A percentile compares a stretch with the other conserved stretches of the same genome.
Conservation (phyloP, 2,113 vertebrate species). For the Xiphorhynchus elegans region DNA sequence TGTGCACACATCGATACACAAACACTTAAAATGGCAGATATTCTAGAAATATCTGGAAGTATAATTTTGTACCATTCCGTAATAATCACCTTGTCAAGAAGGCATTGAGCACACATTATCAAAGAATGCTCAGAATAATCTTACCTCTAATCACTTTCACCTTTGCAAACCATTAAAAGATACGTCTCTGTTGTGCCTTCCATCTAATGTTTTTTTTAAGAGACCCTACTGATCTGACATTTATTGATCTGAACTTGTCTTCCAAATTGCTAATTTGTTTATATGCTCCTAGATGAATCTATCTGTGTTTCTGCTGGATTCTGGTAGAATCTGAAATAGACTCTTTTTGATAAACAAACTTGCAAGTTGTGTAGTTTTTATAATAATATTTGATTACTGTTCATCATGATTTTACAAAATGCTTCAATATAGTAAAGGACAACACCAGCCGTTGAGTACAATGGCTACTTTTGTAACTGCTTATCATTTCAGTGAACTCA, state of each 20-base stretch:
- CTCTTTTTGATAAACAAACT: not conserved
- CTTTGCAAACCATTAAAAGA: not conserved
- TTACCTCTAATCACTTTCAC: conserved; percentile 12
- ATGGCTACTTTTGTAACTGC: not conserved
- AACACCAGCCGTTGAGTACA: not conserved
- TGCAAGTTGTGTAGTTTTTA: not conserved
- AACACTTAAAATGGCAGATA: not conserved
- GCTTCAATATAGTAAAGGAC: not conserved
- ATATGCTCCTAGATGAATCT: not conserved
- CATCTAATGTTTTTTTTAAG: not conserved
- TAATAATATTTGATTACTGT: not conserved
- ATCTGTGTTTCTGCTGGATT: not conserved
- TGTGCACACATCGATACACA: not conserved
- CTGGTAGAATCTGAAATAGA: not conserved
- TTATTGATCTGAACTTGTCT: conserved; percentile 35
- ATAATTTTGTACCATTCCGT: not conserved
- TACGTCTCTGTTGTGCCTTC: not conserved
- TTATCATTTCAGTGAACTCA: not conserved
- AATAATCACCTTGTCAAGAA: not conserved
- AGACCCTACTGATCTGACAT: not conserved
- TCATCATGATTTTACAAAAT: not conserved
- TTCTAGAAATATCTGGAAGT: not conserved
- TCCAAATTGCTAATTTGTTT: conserved; percentile 28
- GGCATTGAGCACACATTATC: not conserved
- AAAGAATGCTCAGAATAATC: not conserved